A percentile compares a stretch with the other conserved stretches of the same genome.
Conservation (phyloP, 2,113 vertebrate species). For the Pelecanoides urinatrix region DNA sequence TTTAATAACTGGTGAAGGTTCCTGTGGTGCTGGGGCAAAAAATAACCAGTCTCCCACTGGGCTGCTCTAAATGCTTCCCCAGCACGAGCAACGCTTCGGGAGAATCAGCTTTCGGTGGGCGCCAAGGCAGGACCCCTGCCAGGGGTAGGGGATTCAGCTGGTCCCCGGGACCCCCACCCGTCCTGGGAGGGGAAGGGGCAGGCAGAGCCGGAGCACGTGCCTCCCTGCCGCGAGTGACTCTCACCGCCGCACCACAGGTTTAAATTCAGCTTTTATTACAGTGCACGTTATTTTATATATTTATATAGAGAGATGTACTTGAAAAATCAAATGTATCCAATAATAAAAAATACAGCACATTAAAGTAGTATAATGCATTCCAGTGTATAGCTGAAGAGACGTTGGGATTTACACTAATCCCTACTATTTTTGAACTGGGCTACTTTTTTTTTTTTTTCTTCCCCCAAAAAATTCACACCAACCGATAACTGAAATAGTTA, state of each 20-base stretch:
- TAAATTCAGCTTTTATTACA: constrained; percentile 79
- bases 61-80: neutral
- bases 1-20: neutral
- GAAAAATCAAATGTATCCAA: constrained; percentile 85
- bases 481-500: constrained; percentile 50
- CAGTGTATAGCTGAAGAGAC: constrained; percentile 78
- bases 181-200: neutral
- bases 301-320: constrained; percentile 79
- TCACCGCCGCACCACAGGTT: neutral
- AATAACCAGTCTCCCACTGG: neutral
- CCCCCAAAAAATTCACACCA: constrained; percentile 35
- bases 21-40: neutral
- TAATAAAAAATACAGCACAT: constrained; percentile 85
- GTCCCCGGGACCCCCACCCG: rapidly evolving
- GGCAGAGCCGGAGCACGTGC: neutral
- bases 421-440: constrained; percentile 58
- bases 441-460: neutral
- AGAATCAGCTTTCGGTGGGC: rapidly evolving
- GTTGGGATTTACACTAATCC: constrained; percentile 64
- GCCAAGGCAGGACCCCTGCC: neutral
- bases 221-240: neutral
- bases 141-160: neutral
- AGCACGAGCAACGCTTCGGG: neutral
- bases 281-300: constrained; percentile 76
- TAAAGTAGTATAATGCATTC: constrained; percentile 83